phyloP scores from a whole-genome alignment of 2,797 vertebrate genomes.

The Rhinogobio ventralis region DNA sequence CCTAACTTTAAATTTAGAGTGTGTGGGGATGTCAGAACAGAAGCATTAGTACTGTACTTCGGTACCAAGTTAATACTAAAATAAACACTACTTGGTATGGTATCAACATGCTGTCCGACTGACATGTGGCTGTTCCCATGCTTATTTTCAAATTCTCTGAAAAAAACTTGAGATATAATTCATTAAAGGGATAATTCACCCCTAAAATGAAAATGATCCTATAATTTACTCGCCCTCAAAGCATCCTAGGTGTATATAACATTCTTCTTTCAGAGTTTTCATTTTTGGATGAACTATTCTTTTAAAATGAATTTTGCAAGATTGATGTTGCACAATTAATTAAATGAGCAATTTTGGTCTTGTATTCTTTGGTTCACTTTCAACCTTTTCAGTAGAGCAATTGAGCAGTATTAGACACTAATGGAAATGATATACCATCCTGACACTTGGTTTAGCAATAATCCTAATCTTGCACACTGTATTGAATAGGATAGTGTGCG shows the following conservation, averaged over 20 bases:
- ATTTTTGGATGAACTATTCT: too few relatives aligned
- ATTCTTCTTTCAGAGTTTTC: too few relatives aligned
- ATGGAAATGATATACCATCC: background rate
- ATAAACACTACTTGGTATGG: background rate
- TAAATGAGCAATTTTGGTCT: background rate
- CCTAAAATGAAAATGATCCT: too few relatives aligned
- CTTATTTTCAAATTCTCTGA: background rate
- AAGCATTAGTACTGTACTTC: background rate
- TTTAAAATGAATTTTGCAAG: background rate
- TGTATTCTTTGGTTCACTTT: background rate
- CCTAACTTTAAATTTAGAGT: background rate
- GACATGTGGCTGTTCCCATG: background rate
- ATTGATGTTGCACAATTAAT: background rate
- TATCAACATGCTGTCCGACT: background rate
- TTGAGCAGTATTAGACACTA: background rate
- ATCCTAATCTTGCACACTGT: background rate
- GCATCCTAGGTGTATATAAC: too few relatives aligned
- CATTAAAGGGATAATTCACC: too few relatives aligned
- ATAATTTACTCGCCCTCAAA: too few relatives aligned
- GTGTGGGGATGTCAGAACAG: too few relatives aligned
- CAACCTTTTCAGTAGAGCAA: background rate
- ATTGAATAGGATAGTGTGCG: background rate
- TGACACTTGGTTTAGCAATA: conserved; percentile 5
- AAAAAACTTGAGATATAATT: background rate
- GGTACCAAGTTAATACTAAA: background rate